Evolutionary conservation across 2,113 vertebrate species (phyloP).

Genomic region (Alosa alosa): DNA sequence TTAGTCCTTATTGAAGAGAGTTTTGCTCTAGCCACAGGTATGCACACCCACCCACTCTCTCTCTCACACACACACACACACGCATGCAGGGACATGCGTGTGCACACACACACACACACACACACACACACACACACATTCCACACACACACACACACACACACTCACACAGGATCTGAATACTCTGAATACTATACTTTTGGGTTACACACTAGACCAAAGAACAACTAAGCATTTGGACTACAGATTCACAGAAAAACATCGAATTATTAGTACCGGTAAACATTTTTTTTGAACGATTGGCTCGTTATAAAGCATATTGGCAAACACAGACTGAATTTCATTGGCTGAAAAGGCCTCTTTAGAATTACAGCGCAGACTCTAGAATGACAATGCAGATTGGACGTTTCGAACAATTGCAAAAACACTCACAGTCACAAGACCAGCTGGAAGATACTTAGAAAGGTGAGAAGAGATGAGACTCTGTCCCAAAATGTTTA

Average conservation of each 20-base stretch:
- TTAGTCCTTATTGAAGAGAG: neutral
- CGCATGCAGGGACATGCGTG: neutral
- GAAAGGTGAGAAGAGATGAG: neutral
- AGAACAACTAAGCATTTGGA: neutral
- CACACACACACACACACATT: neutral
- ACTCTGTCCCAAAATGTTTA: neutral
- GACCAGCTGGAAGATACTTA: slow-evolving; percentile 8
- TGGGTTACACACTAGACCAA: neutral
- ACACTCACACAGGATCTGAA: slow-evolving; percentile 40
- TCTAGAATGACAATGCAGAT: neutral
- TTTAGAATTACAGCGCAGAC: neutral
- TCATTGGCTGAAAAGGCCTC: neutral
- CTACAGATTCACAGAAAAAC: slow-evolving; percentile 3
- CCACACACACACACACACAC: neutral
- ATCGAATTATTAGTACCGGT: neutral
- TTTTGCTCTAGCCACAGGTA: neutral
- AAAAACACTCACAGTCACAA: neutral
- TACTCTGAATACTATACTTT: neutral
- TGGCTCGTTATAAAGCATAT: neutral
- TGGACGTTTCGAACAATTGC: neutral
- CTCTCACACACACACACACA: neutral
- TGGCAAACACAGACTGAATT: neutral
- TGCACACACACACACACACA: neutral
- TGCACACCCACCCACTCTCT: neutral
- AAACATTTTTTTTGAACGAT: neutral